Evolutionary conservation across 2,113 vertebrate species (phyloP).

Genomic region (Isurus oxyrinchus): DNA sequence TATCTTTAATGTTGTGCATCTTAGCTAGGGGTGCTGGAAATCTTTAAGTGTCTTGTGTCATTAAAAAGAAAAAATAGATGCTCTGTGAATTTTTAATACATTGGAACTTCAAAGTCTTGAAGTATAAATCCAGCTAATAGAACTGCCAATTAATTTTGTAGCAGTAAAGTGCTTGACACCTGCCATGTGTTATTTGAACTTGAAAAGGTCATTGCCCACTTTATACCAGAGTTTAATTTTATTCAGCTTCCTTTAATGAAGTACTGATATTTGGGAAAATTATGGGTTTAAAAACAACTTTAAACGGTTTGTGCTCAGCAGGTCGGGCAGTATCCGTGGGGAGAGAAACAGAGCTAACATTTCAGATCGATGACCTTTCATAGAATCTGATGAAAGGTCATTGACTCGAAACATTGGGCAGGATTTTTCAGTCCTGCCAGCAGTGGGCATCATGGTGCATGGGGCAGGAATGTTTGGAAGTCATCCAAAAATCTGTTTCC

Average conservation of each 20-base stretch:
- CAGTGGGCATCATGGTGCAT: no score
- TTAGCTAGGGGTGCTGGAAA: not conserved
- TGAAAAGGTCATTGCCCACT: not conserved
- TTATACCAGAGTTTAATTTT: not conserved
- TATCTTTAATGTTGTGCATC: not conserved
- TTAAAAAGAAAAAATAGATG: not conserved
- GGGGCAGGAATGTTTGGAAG: no score
- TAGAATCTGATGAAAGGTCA: not conserved
- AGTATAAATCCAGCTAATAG: not conserved
- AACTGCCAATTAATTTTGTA: not conserved
- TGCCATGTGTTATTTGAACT: not conserved
- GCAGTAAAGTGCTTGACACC: not conserved
- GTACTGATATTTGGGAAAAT: not conserved
- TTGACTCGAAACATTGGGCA: not conserved
- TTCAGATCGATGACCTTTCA: not conserved
- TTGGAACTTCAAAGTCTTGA: not conserved
- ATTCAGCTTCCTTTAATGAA: not conserved
- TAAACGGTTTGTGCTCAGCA: not conserved
- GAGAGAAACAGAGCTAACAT: not conserved
- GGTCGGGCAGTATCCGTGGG: not conserved
- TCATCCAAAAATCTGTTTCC: no score
- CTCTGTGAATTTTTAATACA: not conserved
- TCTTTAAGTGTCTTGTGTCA: not conserved
- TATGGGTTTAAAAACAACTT: not conserved
- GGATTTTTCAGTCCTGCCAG: no score